A percentile compares a stretch with the other conserved stretches of the same genome.
phyloP scores from a whole-genome alignment of 2,888 invertebrate genomes.

The Noctua pronuba region DNA sequence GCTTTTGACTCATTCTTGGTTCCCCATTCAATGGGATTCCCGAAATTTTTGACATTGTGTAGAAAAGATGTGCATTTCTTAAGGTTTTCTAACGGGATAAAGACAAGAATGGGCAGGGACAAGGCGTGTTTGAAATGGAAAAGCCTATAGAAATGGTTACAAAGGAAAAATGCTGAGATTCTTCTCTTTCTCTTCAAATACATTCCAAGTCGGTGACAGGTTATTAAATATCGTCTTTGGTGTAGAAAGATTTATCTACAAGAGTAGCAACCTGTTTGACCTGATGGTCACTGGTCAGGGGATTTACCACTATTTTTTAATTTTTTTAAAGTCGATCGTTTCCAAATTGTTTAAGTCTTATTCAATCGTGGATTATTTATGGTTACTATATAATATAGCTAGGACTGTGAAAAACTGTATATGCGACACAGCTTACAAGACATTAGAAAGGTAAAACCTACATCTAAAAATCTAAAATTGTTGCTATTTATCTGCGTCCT shows the following conservation, averaged over 20 bases:
- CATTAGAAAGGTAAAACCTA: neutral
- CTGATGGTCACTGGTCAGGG: neutral
- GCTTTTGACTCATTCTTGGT: conserved; percentile 47
- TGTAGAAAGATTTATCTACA: neutral
- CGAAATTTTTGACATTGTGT: conserved; percentile 34
- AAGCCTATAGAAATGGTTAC: conserved; percentile 9
- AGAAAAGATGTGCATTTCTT: conserved; percentile 22
- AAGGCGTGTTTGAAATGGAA: conserved; percentile 16
- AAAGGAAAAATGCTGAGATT: conserved; percentile 15
- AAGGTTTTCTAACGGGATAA: conserved; percentile 35
- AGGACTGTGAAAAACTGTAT: neutral
- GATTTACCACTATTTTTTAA: neutral
- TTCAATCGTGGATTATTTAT: neutral
- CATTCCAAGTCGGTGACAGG: neutral
- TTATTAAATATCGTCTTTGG: neutral
- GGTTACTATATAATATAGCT: neutral
- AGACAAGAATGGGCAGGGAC: neutral
- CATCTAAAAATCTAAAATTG: neutral
- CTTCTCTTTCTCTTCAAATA: conserved; percentile 1
- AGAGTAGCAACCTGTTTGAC: neutral
- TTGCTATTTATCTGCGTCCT: neutral
- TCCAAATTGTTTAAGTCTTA: neutral
- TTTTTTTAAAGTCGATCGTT: neutral
- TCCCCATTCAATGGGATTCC: conserved; percentile 44
- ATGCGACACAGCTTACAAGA: neutral